phyloP scores from a whole-genome alignment of 2,888 invertebrate species.

The Morpho achilles region DNA sequence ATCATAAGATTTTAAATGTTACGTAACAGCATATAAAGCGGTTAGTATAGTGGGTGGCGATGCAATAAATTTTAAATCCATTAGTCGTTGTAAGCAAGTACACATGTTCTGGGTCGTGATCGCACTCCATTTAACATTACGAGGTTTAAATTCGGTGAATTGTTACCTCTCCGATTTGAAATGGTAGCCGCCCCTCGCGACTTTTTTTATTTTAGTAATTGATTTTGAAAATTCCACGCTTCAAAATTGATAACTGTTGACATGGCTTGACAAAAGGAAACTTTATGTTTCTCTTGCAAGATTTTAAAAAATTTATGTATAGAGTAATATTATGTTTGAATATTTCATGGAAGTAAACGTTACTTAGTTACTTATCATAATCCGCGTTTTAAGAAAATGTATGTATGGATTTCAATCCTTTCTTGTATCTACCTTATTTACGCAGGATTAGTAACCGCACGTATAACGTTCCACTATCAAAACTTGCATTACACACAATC shows the following conservation, averaged over 20 bases:
- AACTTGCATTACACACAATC: too few species aligned
- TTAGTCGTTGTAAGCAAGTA: slow-evolving; percentile 64
- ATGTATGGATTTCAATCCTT: too few species aligned
- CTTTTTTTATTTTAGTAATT: slow-evolving; percentile 29
- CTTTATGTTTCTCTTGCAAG: too few species aligned
- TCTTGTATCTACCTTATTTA: too few species aligned
- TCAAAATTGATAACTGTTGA: background rate
- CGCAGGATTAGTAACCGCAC: too few species aligned
- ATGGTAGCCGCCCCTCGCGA: slow-evolving; percentile 37
- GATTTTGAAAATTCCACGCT: slow-evolving; percentile 9
- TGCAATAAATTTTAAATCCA: slow-evolving; percentile 77
- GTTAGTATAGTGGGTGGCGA: slow-evolving; percentile 58
- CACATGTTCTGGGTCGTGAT: slow-evolving; percentile 67
- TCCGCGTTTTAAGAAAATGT: too few species aligned
- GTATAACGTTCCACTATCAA: too few species aligned
- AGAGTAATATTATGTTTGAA: too few species aligned
- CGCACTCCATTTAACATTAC: slow-evolving; percentile 76
- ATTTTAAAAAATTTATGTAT: too few species aligned
- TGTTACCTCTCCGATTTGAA: slow-evolving; percentile 57
- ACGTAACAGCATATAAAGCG: slow-evolving; percentile 2
- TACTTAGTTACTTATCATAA: too few species aligned
- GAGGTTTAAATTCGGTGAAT: slow-evolving; percentile 74
- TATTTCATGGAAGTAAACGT: too few species aligned
- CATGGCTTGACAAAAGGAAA: too few species aligned
- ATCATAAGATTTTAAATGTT: slow-evolving; percentile 4